Evolutionary conservation across 2,113 vertebrate species (phyloP), one percentile per base, ranked within the genome.

Genomic region (rabbit (Oryctolagus cuniculus)): DNA sequence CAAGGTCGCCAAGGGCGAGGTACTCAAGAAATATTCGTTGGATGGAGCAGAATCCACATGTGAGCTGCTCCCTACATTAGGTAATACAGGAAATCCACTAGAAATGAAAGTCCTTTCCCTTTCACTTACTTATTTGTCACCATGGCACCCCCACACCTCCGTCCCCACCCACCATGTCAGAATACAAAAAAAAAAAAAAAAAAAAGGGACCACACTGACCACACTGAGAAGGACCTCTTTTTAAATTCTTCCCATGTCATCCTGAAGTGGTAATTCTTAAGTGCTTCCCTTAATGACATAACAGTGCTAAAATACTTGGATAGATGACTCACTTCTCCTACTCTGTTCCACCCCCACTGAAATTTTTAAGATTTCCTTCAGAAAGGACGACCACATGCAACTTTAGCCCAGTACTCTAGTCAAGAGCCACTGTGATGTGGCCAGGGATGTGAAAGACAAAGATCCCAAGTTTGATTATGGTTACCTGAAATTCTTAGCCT

Each of bases 201-300:
- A 15, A 15, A 21, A 58, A 58, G 10, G 12, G 16, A 58, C 55
- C 55, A 95, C 63, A 95, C 63, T 90, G 34, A 83, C 44, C 63
- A 19, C 53, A 63, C 44, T 79, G 82, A 74, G 61, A 93, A 92
- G 86, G 87, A 64, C 66, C 75, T 92, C 55, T 10, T 22, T 94
- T 90, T 38, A 92, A 92, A 80, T 94, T 90, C 70, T 91, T 95
- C 38, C 79, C 82, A 0, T 67, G 49, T 49, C 91, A 74, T 69
- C 95, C 95, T 93, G 79, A 91, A 96, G 80, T 51, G 53, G 70
- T 91, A 80, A 88, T 70, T 92, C 66, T 89, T 83, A 36, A 90
- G 70, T 95, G 63, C 77, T 95, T 93, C 67, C 83, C 92, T 94
- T 90, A 15, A 89, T 89, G 34, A 38, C 38, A 87, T 88, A 95